Evolutionary conservation across 2,888 invertebrate species (phyloP), one percentile per base, ranked within the genome.

Genomic region (Busseola fusca): DNA sequence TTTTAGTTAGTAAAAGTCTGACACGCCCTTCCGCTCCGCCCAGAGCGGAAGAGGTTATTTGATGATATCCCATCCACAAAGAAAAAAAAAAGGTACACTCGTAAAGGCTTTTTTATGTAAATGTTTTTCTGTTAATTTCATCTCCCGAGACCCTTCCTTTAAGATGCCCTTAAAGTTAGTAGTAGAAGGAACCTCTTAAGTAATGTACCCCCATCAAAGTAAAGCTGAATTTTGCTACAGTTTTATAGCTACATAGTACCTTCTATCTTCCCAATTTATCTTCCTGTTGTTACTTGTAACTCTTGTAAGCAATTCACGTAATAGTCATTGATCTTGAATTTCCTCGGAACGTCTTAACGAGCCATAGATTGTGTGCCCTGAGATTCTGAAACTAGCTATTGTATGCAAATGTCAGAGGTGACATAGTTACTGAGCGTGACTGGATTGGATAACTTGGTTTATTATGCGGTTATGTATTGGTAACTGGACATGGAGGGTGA

Each of bases 251-350:
- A 27, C 40, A 34, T 10, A 14, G 21, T 63, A 40, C 18, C 30
- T 54, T 30, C 10, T 45, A 42, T 52, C 18, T 48, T 34, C 25
- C 50, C 10, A 76, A 52, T 48, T 25, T 58, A n/a, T 16, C 72
- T 52, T 57, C 30, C 50, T 75, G 69, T 69, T 69, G 75, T 75
- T 30, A 57, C 56, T 7, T 34, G 9, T 45, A 45, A 37, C 37
- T 76, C 59, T 56, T 58, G 69, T 40, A 75, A 54, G 45, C 71
- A 12, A 27, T 72, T 78, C 82, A 84, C 82, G 84, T 69, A 58
- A 42, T 0, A 12, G 78, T 58, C 75, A 84, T 83, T 80, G 80
- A 82, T 82, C 82, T 69, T 68, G 73, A 72, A 74, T 76, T 74
- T 76, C 70, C 78, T 63, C 59, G 54, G 59, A 30, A 78, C 71